Evolutionary conservation across 2,113 vertebrate genomes (phyloP).

Genomic region (Bubo scandiacus): DNA sequence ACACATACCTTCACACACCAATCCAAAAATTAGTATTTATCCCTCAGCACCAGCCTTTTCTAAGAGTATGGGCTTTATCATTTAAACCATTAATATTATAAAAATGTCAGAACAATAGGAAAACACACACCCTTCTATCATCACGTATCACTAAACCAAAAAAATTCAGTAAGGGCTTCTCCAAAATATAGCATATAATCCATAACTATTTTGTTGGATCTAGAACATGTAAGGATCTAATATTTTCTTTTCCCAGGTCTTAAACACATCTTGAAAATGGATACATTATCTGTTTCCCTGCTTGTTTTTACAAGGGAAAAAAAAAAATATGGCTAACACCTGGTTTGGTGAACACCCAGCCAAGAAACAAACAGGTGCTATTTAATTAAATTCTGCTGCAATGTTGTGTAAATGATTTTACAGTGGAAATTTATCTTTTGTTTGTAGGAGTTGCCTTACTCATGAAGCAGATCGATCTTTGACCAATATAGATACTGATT

Average conservation of each 20-base stretch:
- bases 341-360: constrained; percentile 31
- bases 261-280: background rate
- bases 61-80: background rate
- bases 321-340: background rate
- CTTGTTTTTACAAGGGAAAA: background rate
- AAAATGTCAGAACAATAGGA: background rate
- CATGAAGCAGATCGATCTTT: background rate
- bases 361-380: constrained; percentile 31
- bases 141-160: background rate
- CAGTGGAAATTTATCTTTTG: constrained; percentile 12
- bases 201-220: background rate
- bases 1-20: rapidly evolving
- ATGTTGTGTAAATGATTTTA: background rate
- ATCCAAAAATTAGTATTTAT: background rate
- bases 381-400: constrained; percentile 29
- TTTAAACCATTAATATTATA: background rate
- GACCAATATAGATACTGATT: background rate
- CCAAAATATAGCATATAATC: background rate
- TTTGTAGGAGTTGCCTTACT: constrained; percentile 30
- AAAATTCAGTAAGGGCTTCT: background rate
- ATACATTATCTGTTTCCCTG: background rate
- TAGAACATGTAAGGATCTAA: background rate
- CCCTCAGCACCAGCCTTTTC: background rate
- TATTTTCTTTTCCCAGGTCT: background rate
- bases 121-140: background rate